Evolutionary conservation across 2,113 vertebrate genomes (phyloP).

Genomic region (Tupaia tana): DNA sequence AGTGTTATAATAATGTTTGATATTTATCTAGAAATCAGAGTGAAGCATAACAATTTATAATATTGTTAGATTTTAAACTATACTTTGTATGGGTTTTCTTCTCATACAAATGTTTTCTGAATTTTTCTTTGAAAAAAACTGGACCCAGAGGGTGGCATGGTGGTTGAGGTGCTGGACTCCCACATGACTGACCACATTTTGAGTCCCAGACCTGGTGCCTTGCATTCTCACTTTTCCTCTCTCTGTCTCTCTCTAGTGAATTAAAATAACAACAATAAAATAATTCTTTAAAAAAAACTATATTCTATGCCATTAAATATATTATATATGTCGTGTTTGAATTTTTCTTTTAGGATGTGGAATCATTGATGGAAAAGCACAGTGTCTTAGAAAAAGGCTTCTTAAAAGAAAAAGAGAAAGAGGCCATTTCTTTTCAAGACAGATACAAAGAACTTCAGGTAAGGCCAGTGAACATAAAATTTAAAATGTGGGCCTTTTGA

Average conservation of each 20-base stretch:
- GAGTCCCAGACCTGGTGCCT: too few relatives aligned
- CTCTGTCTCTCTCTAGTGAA: too few relatives aligned
- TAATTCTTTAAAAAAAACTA: not conserved
- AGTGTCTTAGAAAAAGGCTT: slow-evolving; percentile 84
- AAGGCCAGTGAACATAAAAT: slow-evolving; percentile 57
- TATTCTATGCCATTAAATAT: not conserved
- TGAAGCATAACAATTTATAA: not conserved
- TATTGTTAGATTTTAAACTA: not conserved
- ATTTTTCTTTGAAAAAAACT: not conserved
- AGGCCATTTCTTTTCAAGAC: slow-evolving; percentile 83
- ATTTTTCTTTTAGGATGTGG: slow-evolving; percentile 84
- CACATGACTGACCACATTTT: too few relatives aligned
- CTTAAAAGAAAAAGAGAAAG: slow-evolving; percentile 85
- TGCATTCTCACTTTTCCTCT: too few relatives aligned
- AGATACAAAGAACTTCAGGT: slow-evolving; percentile 87
- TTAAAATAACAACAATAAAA: too few relatives aligned
- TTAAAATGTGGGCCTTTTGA: not conserved
- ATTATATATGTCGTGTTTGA: not conserved
- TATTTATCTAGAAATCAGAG: slow-evolving; percentile 27
- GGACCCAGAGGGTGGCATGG: too few relatives aligned
- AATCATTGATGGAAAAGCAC: slow-evolving; percentile 86
- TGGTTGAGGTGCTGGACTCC: too few relatives aligned
- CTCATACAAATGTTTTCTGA: not conserved
- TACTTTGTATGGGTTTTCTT: not conserved
- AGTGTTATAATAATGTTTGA: not conserved